Evolutionary conservation across 1,140 invertebrate species (phyloP).

Genomic region (Apis mellifera): Amel_HAv3.1 CM009937.2:9490001-9490500

Average conservation of each 20-base stretch:
- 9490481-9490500: too few relatives aligned
- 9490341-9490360: too few relatives aligned
- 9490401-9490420: too few relatives aligned
- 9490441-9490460: too few relatives aligned
- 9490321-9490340: too few relatives aligned
- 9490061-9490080: not conserved
- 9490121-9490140: not conserved
- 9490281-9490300: not conserved
- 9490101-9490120: constrained; percentile 16
- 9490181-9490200: not conserved
- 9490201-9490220: not conserved
- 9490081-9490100: constrained; percentile 15
- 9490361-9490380: too few relatives aligned
- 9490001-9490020: not conserved
- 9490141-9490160: not conserved
- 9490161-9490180: not conserved
- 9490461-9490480: too few relatives aligned
- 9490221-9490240: constrained; percentile 13
- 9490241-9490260: not conserved
- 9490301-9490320: too few relatives aligned
- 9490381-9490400: too few relatives aligned
- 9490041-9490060: too few relatives aligned
- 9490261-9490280: not conserved
- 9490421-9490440: too few relatives aligned
- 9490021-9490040: not conserved